Conservation (phyloP, 2,113 vertebrate genomes). For the Crotophaga sulcirostris region DNA sequence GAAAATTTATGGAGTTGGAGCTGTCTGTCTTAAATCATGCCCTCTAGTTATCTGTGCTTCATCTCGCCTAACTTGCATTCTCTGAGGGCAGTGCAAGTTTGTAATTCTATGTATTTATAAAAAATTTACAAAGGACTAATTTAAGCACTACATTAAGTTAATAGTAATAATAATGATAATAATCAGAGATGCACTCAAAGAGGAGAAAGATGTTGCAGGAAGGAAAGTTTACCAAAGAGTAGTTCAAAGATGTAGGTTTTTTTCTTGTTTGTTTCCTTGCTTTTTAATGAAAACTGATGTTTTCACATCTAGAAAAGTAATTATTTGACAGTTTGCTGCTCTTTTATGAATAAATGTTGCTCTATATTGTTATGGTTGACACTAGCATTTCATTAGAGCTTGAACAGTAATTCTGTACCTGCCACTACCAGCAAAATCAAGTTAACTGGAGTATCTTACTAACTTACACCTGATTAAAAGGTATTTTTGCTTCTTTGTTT, state of each 20-base stretch:
- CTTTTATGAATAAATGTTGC: neutral
- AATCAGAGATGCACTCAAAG: neutral
- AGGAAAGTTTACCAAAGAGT: neutral
- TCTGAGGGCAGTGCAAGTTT: constrained; percentile 12
- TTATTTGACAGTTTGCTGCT: neutral
- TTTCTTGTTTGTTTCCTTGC: neutral
- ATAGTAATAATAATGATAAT: constrained; percentile 8
- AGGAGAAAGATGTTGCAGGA: neutral
- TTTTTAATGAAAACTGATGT: constrained; percentile 34
- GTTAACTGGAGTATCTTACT: neutral
- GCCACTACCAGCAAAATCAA: neutral
- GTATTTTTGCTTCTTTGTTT: neutral
- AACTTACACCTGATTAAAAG: neutral
- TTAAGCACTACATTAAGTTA: constrained; percentile 50
- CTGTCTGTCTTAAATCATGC: constrained; percentile 69
- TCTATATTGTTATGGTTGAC: neutral
- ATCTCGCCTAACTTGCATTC: constrained; percentile 42
- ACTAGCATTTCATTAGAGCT: neutral
- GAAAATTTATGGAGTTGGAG: constrained; percentile 72
- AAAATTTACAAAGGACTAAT: constrained; percentile 52
- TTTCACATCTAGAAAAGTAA: neutral
- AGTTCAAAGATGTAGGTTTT: neutral
- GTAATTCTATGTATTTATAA: constrained; percentile 35
- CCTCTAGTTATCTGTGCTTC: constrained; percentile 47
- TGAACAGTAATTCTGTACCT: neutral